Conservation (phyloP, 2,113 vertebrate genomes). For the Pithys albifrons region DNA sequence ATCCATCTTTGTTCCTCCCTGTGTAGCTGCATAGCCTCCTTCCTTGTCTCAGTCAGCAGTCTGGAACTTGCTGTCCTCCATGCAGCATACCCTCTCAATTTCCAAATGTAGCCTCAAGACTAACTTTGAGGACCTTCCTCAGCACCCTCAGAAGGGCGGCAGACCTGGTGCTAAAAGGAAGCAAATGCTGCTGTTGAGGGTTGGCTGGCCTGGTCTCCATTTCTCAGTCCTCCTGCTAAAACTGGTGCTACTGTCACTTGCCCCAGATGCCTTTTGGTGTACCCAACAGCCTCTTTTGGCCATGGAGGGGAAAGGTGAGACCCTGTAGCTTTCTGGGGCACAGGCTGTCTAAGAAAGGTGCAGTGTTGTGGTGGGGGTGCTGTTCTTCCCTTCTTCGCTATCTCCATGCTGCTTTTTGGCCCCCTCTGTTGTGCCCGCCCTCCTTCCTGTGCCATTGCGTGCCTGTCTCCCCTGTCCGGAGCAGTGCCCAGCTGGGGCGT, state of each 20-base stretch:
- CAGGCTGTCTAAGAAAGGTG: neutral
- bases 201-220: neutral
- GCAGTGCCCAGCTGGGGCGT: neutral
- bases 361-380: neutral
- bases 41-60: neutral
- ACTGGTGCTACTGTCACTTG: neutral
- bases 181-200: accelerated
- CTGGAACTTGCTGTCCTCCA: neutral
- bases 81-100: neutral
- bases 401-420: neutral
- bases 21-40: neutral
- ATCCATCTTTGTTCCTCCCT: neutral
- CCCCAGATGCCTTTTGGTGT: neutral
- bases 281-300: neutral
- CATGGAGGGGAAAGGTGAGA: accelerated
- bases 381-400: neutral
- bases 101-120: neutral
- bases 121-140: neutral
- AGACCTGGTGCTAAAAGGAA: neutral
- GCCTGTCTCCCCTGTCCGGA: neutral
- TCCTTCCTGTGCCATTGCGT: neutral
- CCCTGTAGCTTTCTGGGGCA: neutral
- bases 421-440: neutral
- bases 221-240: neutral
- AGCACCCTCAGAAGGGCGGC: neutral